A percentile compares a stretch with the other conserved stretches of the same genome.
phyloP scores from a whole-genome alignment of 2,888 invertebrate genomes.

The Chrysolina haemoptera region DNA sequence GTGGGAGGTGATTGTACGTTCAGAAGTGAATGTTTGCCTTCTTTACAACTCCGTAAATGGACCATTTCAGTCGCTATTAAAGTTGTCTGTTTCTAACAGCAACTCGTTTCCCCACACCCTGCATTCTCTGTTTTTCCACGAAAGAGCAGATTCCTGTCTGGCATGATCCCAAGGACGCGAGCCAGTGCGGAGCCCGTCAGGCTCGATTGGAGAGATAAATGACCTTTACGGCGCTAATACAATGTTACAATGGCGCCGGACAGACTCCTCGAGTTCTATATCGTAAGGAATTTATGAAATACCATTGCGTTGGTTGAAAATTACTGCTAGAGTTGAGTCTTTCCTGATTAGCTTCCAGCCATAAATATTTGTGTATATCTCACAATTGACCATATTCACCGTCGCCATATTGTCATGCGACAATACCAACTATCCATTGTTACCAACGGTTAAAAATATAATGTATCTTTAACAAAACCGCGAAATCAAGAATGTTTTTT shows the following conservation, averaged over 20 bases:
- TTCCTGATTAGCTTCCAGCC: no score
- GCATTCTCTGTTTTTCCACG: not conserved
- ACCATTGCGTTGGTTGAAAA: slow-evolving; percentile 5
- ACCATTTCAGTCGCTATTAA: slow-evolving; percentile 3
- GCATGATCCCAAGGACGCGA: slow-evolving; percentile 26
- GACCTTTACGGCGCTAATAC: slow-evolving; percentile 13
- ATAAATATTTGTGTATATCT: no score
- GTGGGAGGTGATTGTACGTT: not conserved
- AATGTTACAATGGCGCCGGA: slow-evolving; percentile 28
- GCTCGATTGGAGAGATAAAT: slow-evolving; percentile 31
- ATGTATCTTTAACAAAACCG: no score
- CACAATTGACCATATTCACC: no score
- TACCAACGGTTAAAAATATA: no score
- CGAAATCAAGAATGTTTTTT: no score
- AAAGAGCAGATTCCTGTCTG: slow-evolving; percentile 21
- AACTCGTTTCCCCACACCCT: not conserved
- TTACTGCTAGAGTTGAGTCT: not conserved
- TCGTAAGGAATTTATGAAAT: slow-evolving; percentile 10
- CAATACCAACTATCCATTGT: no score
- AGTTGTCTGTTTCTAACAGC: not conserved
- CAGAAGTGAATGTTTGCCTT: not conserved
- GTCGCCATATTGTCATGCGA: no score
- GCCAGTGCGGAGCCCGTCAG: slow-evolving; percentile 32
- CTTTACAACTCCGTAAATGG: slow-evolving; percentile 1
- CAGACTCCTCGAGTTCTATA: not conserved